Percentiles rank a stretch among this genome's conserved stretches.
Evolutionary conservation across 2,113 vertebrate species (phyloP).

Genomic region (Alaudala cheleensis): DNA sequence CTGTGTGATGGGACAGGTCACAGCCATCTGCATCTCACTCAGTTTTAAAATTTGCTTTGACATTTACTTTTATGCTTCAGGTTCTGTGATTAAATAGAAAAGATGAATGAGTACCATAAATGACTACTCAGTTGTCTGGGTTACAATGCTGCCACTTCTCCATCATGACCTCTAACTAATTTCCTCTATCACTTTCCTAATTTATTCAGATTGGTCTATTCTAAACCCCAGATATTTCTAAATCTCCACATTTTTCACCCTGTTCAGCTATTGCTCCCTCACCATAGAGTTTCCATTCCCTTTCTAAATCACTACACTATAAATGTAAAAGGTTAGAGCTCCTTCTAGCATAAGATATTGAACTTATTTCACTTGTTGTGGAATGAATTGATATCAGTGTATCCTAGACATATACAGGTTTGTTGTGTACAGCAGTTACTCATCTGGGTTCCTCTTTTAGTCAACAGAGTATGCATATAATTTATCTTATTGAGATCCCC

Average conservation of each 20-base stretch:
- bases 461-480: background rate
- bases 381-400: background rate
- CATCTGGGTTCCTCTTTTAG: background rate
- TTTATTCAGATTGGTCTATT: background rate
- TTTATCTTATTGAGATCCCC: background rate
- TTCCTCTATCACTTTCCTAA: background rate
- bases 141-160: background rate
- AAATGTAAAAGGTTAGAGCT: background rate
- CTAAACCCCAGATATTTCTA: background rate
- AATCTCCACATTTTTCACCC: background rate
- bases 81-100: slow-evolving; percentile 31
- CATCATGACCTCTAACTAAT: background rate
- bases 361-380: background rate
- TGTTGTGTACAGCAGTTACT: background rate
- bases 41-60: slow-evolving; percentile 46
- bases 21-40: background rate
- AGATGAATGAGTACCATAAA: background rate
- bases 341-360: background rate
- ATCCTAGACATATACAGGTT: background rate
- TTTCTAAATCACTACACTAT: background rate
- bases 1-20: background rate
- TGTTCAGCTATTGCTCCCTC: background rate
- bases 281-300: background rate
- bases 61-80: slow-evolving; percentile 49
- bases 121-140: background rate